These are phyloP conservation scores for Fissipunctia ypsillon DNA, from an alignment of 2,888 invertebrate species.

Conservation along the genomic window DNA sequence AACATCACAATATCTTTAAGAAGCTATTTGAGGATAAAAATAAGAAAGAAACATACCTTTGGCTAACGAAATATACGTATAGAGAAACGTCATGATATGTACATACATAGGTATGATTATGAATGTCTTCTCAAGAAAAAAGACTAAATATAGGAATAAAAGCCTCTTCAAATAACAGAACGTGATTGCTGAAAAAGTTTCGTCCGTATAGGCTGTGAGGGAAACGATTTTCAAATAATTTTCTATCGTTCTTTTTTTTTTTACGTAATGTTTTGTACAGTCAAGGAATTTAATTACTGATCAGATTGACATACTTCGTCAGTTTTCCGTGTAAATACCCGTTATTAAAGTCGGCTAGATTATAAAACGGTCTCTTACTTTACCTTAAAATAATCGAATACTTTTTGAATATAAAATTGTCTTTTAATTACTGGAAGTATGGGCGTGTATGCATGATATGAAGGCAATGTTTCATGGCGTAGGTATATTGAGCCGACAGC, in stretches of 20 bases:
- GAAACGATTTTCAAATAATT: conserved; percentile 20
- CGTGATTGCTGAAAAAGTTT: conserved; percentile 22
- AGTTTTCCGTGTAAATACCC: background rate
- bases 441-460: background rate
- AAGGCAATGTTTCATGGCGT: conserved; percentile 8
- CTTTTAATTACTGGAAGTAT: conserved; percentile 26
- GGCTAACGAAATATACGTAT: background rate
- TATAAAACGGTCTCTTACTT: background rate
- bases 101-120: no score
- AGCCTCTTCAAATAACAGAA: conserved; percentile 23
- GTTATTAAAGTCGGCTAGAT: background rate
- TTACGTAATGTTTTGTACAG: background rate
- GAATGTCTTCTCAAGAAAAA: conserved; percentile 5
- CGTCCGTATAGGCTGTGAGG: background rate
- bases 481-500: conserved; percentile 23
- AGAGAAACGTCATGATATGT: no score
- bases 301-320: background rate
- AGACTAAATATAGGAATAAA: background rate
- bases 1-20: background rate
- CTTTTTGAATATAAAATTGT: background rate
- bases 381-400: background rate
- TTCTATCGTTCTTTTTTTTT: background rate
- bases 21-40: background rate
- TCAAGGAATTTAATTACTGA: background rate
- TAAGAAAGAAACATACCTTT: background rate